Base-by-base conservation (phyloP, 2,113 vertebrate species). In the Callipepla californica region DNA sequence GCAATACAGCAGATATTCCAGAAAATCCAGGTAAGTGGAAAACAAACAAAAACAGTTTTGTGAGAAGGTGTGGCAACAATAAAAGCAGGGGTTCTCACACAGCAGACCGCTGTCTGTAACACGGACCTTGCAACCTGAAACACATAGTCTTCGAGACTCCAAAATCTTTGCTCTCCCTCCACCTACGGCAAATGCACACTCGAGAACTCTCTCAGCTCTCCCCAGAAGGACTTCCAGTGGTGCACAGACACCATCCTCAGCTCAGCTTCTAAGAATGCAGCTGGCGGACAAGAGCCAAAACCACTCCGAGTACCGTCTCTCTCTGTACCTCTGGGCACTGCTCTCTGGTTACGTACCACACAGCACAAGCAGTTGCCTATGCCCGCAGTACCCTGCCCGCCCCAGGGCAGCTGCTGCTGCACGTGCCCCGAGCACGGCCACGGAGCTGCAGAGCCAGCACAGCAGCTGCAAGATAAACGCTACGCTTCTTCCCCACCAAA, bases 401-500 rank as follows among this genome's bases (percentile, higher is more conserved):
- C 32, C 13, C 8, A 2, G 26, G 40, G 70, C 65, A 17, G 86
- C 45, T 23, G 16, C 9, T 1, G 2, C 40, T 1, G 32, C 30
- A 11, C 0, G 8, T 32, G 74, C 65, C 57, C 4, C 1, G 7
- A 75, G 91, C 87, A 5, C 13, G 15, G 51, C 51, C 15, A 14
- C 3, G 26, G 0, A 28, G 48, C 59, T 0, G 42, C 14, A 16
- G 48, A 61, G n/a, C 96, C 83, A 91, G 94, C 96, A 44, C 50
- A 25, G 92, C 87, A 36, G 73, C 92, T 70, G 97, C 66, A 36
- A 85, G 75, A 67, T 7, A 32, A 74, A 85, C 11, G 34, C 67
- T 21, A 92, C 0, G 81, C 81, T 79, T 93, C 89, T 97, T 98
- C 98, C 98, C 98, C 98, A 98, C 98, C 98, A 98, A 98, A 99